phyloP scores from a whole-genome alignment of 2,113 vertebrate species.

The Suncus etruscus region DNA sequence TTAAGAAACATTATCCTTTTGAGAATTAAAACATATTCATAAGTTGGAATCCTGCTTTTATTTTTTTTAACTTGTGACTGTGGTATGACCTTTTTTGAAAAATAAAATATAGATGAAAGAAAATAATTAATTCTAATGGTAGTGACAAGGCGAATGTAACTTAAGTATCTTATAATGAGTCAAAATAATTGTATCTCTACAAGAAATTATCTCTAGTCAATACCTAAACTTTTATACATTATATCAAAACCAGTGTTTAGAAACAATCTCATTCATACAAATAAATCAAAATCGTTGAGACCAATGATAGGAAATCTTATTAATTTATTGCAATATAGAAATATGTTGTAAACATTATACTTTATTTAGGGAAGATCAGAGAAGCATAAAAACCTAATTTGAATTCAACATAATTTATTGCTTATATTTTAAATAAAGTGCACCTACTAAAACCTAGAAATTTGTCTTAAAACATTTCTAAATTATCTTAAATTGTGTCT shows the following conservation, averaged over 20 bases:
- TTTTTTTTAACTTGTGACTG: conserved; percentile 39
- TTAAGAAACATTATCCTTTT: not conserved
- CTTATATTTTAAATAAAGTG: conserved; percentile 81
- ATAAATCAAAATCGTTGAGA: conserved; percentile 39
- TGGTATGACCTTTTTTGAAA: conserved; percentile 22
- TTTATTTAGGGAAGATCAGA: conserved; percentile 83
- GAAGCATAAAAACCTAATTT: conserved; percentile 75
- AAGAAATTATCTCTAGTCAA: conserved; percentile 24
- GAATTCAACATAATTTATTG: conserved; percentile 80
- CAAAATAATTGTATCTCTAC: conserved; percentile 62
- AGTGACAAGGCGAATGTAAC: not conserved
- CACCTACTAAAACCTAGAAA: not conserved
- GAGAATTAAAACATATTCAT: conserved; percentile 45
- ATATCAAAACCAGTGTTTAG: conserved; percentile 64
- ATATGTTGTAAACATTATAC: conserved; percentile 80
- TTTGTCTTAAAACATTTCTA: conserved; percentile 51
- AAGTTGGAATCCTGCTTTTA: conserved; percentile 60
- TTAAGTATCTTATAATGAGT: conserved; percentile 23
- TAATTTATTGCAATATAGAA: conserved; percentile 72
- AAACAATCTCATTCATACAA: conserved; percentile 46
- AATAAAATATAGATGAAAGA: conserved; percentile 61
- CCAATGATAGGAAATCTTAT: conserved; percentile 54
- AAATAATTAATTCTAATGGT: conserved; percentile 2
- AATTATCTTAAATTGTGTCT: not conserved
- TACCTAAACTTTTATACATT: conserved; percentile 73